Percentiles rank a stretch among this genome's conserved stretches.
These are phyloP conservation scores for Fratercula arctica DNA, from an alignment of 2,797 vertebrate genomes.

Conservation along the genomic window DNA sequence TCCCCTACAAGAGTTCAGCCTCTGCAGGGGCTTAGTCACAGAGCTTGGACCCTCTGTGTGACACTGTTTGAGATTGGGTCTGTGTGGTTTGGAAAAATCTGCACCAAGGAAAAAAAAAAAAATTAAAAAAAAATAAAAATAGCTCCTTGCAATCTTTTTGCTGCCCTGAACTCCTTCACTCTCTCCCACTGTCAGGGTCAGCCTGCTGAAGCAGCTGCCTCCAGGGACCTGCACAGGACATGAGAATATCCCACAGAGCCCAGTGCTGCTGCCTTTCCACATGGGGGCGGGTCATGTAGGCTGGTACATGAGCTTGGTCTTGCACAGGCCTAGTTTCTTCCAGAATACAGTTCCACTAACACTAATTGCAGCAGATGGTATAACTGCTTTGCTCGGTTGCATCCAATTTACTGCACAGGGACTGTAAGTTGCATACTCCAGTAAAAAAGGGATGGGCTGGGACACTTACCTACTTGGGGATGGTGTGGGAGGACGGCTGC, in stretches of 20 bases:
- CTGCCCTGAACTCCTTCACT: not conserved
- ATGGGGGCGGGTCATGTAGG: not conserved
- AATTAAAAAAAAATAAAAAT: not conserved
- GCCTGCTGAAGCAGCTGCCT: not conserved
- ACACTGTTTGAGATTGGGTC: not conserved
- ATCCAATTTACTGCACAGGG: not conserved
- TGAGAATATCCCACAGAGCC: not conserved
- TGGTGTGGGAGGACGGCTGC: not conserved
- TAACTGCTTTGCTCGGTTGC: not conserved
- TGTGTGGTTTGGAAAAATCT: not conserved
- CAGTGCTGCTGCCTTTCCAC: not conserved
- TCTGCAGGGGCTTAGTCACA: not conserved
- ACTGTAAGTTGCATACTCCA: not conserved
- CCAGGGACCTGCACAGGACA: too few species aligned
- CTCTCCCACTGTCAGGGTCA: not conserved
- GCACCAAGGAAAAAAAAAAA: not conserved
- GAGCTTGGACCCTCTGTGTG: not conserved
- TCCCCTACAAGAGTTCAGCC: not conserved
- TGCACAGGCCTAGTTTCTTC: not conserved
- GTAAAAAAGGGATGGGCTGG: not conserved
- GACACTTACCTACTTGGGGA: not conserved
- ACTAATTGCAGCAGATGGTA: not conserved
- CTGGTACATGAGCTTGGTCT: not conserved
- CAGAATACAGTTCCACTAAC: not conserved
- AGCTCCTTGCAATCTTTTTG: not conserved